Evolutionary conservation across 2,888 invertebrate genomes (phyloP).

Genomic region (Trissoscelio sp.): DNA sequence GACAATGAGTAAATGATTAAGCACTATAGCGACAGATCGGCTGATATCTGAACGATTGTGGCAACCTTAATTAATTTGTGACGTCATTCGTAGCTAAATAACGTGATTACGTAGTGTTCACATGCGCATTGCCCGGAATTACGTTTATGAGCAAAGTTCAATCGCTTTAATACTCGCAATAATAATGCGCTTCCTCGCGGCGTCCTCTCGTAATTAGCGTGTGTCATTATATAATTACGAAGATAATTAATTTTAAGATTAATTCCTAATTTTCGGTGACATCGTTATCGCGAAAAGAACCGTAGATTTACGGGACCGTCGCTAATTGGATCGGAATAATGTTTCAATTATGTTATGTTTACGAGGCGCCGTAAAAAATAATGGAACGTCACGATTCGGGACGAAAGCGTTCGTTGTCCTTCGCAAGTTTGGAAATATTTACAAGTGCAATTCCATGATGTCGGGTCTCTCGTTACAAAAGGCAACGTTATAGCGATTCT

Average conservation of each 20-base stretch:
- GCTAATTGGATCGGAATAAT: constrained; percentile 54
- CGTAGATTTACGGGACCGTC: constrained; percentile 14
- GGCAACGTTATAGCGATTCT: constrained; percentile 61
- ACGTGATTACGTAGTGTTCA: constrained; percentile 39
- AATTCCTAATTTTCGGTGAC: constrained; percentile 34
- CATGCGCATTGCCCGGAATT: constrained; percentile 23
- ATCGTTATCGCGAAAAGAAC: constrained; percentile 7
- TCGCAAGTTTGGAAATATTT: constrained; percentile 60
- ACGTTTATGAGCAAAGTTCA: constrained; percentile 51
- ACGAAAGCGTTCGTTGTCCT: constrained; percentile 27
- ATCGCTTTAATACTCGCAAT: constrained; percentile 50
- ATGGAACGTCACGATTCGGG: constrained; percentile 43
- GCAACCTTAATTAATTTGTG: constrained; percentile 49
- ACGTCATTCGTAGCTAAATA: constrained; percentile 34
- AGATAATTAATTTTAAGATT: constrained; percentile 60
- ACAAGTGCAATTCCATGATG: constrained; percentile 57
- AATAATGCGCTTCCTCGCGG: constrained; percentile 10
- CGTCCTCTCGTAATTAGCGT: constrained; percentile 28
- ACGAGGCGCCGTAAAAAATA: constrained; percentile 50
- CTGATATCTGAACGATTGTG: constrained; percentile 21
- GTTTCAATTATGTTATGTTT: constrained; percentile 50
- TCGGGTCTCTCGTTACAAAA: constrained; percentile 58
- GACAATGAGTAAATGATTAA: constrained; percentile 33
- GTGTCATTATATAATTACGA: constrained; percentile 17
- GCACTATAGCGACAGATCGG: background rate